A percentile compares a stretch with the other conserved stretches of the same genome.
Conservation (phyloP, 2,797 vertebrate species). For the Scomberomorus guttatus region DNA sequence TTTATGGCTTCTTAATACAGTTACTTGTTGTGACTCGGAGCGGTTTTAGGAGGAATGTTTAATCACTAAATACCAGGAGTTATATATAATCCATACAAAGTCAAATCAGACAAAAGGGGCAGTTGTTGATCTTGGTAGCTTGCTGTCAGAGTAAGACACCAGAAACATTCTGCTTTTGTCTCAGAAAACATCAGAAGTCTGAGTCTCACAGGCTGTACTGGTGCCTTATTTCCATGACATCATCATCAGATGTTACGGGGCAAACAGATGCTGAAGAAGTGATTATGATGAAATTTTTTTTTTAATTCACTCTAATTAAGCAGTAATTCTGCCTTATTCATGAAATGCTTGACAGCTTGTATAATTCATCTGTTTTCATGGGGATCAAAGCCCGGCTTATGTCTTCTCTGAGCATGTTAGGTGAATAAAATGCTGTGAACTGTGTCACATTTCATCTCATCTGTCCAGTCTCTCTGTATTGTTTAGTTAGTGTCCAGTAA, state of each 20-base stretch:
- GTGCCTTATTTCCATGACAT: slow-evolving; percentile 10
- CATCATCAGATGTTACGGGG: not conserved
- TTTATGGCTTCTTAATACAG: too few species aligned
- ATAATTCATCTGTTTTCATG: not conserved
- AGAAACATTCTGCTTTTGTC: too few species aligned
- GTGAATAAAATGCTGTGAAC: too few species aligned
- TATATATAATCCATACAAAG: too few species aligned
- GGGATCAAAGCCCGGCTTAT: not conserved
- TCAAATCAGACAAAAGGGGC: too few species aligned
- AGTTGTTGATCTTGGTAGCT: too few species aligned
- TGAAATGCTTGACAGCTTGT: not conserved
- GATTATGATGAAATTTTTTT: too few species aligned
- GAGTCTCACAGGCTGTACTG: not conserved
- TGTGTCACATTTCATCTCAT: not conserved
- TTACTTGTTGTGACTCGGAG: too few species aligned
- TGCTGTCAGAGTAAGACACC: too few species aligned
- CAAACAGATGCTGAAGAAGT: slow-evolving; percentile 5
- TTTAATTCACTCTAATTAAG: not conserved
- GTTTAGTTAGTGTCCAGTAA: not conserved
- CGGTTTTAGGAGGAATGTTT: too few species aligned
- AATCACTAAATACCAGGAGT: too few species aligned
- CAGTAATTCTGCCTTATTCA: not conserved
- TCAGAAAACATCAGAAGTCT: not conserved
- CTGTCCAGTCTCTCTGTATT: not conserved
- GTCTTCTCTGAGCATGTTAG: not conserved